Evolutionary conservation across 2,113 vertebrate genomes (phyloP).

Genomic region (Accipiter virgatus): DNA sequence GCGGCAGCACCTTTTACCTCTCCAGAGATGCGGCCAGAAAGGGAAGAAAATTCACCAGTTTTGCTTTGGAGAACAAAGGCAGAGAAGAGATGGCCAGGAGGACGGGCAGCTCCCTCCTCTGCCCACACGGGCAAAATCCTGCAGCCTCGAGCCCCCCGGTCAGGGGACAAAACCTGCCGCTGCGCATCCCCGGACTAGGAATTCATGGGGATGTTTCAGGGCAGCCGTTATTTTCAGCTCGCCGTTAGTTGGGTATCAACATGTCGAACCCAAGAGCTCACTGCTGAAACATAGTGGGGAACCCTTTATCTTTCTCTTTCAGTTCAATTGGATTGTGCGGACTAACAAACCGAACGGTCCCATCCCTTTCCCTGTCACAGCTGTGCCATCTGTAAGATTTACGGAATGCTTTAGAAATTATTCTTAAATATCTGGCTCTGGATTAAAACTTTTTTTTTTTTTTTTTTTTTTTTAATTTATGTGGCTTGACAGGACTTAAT

Average conservation of each 20-base stretch:
- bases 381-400: background rate
- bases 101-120: background rate
- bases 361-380: background rate
- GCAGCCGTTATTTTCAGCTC: background rate
- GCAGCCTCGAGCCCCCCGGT: fast-evolving
- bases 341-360: background rate
- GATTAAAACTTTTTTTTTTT: background rate
- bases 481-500: background rate
- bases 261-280: background rate
- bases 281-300: background rate
- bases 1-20: background rate
- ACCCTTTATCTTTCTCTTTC: background rate
- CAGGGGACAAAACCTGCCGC: background rate
- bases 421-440: background rate
- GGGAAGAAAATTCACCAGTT: background rate
- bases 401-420: background rate
- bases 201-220: background rate
- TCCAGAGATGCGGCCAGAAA: background rate
- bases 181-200: background rate
- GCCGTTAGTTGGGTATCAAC: background rate
- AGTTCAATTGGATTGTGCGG: background rate
- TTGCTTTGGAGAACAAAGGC: background rate
- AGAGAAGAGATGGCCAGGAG: background rate
- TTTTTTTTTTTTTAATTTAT: background rate
- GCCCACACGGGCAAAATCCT: fast-evolving